These are phyloP conservation scores for Trichonephila clavipes DNA, from an alignment of 1,140 invertebrate genomes.

Conservation along the genomic window DNA sequence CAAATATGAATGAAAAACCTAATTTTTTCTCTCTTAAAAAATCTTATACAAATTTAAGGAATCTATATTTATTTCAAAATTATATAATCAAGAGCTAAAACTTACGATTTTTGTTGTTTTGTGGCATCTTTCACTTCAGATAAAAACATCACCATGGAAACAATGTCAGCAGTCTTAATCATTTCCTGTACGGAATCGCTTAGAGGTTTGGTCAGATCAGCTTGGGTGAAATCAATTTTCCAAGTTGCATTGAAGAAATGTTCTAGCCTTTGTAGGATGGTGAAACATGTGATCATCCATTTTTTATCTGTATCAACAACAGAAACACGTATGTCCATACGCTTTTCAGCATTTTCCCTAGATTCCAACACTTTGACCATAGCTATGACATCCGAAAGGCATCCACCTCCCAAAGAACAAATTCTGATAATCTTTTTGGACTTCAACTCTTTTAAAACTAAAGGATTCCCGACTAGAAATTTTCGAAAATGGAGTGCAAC, in stretches of 20 bases:
- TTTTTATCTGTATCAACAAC: background rate
- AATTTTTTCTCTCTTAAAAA: no score
- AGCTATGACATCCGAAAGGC: background rate
- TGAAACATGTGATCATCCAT: background rate
- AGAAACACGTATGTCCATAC: background rate
- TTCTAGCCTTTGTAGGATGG: background rate
- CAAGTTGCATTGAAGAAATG: background rate
- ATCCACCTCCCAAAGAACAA: background rate
- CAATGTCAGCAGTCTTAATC: background rate
- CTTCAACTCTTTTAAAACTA: background rate
- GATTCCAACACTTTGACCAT: conserved; percentile 5
- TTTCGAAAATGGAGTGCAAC: background rate
- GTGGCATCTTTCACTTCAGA: background rate
- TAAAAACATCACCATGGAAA: background rate
- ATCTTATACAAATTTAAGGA: no score
- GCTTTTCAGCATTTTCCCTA: background rate
- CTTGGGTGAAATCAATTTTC: background rate
- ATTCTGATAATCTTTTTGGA: conserved; percentile 1
- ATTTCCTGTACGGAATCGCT: background rate
- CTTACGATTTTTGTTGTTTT: background rate
- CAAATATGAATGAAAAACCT: no score
- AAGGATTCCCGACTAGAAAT: background rate
- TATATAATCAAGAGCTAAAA: background rate
- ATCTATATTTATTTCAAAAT: no score
- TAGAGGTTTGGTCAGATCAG: background rate